phyloP scores from a whole-genome alignment of 2,797 vertebrate species.

The Dryobates pubescens region DNA sequence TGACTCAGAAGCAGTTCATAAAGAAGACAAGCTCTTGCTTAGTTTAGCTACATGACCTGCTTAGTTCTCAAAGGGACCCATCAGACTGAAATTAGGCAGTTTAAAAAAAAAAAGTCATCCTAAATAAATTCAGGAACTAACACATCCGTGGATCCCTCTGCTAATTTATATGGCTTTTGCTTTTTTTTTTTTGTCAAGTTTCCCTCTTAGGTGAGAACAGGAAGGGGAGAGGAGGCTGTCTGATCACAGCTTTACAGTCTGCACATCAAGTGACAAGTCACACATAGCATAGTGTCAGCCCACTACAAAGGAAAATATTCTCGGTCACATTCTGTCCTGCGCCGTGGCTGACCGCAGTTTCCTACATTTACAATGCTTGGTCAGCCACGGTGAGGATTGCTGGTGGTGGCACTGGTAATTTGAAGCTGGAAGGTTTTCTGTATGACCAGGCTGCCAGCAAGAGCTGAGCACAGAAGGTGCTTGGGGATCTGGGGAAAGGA shows the following conservation, averaged over 20 bases:
- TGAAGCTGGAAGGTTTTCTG: neutral
- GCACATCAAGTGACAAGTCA: neutral
- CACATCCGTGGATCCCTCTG: neutral
- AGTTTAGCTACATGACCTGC: constrained; percentile 53
- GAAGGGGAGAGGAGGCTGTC: neutral
- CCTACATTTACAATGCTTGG: neutral
- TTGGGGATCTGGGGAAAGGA: neutral
- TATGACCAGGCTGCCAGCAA: neutral
- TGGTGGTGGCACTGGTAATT: neutral
- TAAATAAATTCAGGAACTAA: neutral
- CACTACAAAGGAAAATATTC: neutral
- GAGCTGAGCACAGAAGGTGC: neutral
- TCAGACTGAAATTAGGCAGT: constrained; percentile 20
- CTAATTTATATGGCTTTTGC: neutral
- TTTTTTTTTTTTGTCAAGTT: constrained; percentile 9
- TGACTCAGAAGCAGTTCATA: constrained; percentile 32
- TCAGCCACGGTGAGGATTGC: neutral
- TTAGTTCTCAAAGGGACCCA: constrained; percentile 35
- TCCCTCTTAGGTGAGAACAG: neutral
- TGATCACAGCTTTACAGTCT: neutral
- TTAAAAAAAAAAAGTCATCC: neutral
- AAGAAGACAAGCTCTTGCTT: constrained; percentile 25
- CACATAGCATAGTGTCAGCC: neutral
- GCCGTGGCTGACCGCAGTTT: neutral
- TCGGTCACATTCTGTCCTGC: rapidly evolving